A percentile compares a stretch with the other conserved stretches of the same genome.
Conservation (phyloP, 2,113 vertebrate genomes). For the Platycercus adscitus region DNA sequence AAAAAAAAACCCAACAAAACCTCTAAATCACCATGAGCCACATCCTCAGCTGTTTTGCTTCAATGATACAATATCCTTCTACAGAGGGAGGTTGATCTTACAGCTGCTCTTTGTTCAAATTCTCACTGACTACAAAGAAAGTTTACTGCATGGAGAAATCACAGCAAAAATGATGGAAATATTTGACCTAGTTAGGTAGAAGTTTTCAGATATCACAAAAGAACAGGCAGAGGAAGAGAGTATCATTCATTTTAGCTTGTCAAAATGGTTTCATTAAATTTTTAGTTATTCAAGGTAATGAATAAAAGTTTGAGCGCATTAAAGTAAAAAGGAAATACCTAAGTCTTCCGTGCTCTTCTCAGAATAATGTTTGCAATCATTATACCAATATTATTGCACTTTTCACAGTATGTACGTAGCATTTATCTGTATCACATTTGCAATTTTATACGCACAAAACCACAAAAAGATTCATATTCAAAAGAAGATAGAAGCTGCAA, state of each 20-base stretch:
- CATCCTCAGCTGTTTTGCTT: background rate
- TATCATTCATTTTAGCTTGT: background rate
- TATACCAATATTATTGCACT: background rate
- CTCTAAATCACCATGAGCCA: background rate
- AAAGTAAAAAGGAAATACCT: background rate
- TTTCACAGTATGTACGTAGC: background rate
- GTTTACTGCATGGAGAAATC: background rate
- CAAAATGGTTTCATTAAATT: background rate
- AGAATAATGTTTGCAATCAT: background rate
- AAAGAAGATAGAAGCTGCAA: background rate
- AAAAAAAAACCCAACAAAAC: background rate
- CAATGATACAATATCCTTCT: background rate
- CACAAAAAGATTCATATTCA: background rate
- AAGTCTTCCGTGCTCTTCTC: background rate
- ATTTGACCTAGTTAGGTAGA: background rate
- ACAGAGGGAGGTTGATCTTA: background rate
- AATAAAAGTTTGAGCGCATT: background rate
- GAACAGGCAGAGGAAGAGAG: background rate
- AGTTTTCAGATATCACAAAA: background rate
- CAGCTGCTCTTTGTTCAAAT: background rate
- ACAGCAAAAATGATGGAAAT: background rate
- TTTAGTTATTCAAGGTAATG: background rate
- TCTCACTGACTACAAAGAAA: background rate
- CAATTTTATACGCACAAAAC: background rate
- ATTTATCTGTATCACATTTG: background rate